Evolutionary conservation across 2,797 vertebrate species (phyloP), one percentile per base, ranked within the genome.

Genomic region (Enteromius thamalakanensis): DNA sequence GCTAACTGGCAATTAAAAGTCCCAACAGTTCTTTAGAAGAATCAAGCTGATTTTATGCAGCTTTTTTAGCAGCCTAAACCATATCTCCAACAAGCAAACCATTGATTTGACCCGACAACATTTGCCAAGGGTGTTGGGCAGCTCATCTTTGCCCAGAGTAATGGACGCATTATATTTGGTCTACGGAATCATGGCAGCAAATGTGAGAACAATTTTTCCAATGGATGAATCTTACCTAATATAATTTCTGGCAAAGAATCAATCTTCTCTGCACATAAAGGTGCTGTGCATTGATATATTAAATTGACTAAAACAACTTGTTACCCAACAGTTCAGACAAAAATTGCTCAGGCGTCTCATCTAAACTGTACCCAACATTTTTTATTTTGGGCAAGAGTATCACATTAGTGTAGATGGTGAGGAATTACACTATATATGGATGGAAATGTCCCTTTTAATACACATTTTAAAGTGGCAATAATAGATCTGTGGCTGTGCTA

Each of bases 101-200:
- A 29, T 29, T 62, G 4, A 26, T 26, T 62, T 62, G 58, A 26
- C 58, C 11, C 0, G 11, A 1, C 19, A 10, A 12, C 84, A 14
- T 88, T 82, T 83, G 23, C 68, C 70, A 34, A 23, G 77, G 69
- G 62, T 29, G 55, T 55, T 7, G 34, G 75, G 53, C 69, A 60
- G 79, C 53, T 85, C 77, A 65, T 82, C 26, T 42, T 81, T 47
- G 42, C 58, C 8, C 5, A 8, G 65, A 34, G 1, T 12, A 21
- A 53, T 60, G 11, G 58, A 60, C 1, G 58, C 3, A 15, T 29
- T 51, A 70, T 45, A 40, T 69, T 80, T 58, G 32, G 65, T 55
- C 47, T 21, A 23, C 37, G 47, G 40, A 62, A 15, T 60, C 11
- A 32, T n/a, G n/a, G 21, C 14, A 51, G 29, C 47, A 32, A 72